Conservation (phyloP, 2,113 vertebrate genomes). For the Sinocyclocheilus anophthalmus region DNA sequence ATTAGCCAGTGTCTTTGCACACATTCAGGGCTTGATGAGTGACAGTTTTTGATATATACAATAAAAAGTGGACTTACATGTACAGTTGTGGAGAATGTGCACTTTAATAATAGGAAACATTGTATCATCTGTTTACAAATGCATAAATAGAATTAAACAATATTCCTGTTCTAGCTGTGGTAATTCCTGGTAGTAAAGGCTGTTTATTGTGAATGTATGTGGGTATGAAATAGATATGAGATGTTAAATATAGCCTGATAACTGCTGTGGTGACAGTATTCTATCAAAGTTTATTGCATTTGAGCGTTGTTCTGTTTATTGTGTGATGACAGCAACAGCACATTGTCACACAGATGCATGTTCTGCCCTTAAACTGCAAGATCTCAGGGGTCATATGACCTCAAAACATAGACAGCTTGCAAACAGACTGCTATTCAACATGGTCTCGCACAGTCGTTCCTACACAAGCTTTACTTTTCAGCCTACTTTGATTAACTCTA, state of each 20-base stretch:
- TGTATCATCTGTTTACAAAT: neutral
- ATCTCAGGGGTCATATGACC: neutral
- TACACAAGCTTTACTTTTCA: neutral
- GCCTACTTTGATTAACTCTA: neutral
- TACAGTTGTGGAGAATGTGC: neutral
- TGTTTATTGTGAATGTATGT: slow-evolving; percentile 5
- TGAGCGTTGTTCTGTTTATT: neutral
- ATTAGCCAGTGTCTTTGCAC: neutral
- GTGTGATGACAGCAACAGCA: neutral
- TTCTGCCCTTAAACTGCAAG: neutral
- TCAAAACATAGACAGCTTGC: neutral
- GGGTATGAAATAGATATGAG: neutral
- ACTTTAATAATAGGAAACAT: neutral
- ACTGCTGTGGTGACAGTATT: neutral
- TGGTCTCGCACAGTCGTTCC: neutral
- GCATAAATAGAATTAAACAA: slow-evolving; percentile 13
- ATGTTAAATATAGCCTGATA: neutral
- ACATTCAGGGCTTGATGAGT: neutral
- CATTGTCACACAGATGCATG: slow-evolving; percentile 13
- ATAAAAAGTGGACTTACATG: neutral
- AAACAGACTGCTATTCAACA: slow-evolving; percentile 9
- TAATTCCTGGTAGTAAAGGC: neutral
- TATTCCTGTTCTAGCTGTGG: neutral
- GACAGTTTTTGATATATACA: neutral
- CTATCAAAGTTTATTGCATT: neutral